Percentiles rank a stretch among this genome's conserved stretches.
Conservation (phyloP, 1,140 invertebrate species). For the Zaprionus davidi region DNA sequence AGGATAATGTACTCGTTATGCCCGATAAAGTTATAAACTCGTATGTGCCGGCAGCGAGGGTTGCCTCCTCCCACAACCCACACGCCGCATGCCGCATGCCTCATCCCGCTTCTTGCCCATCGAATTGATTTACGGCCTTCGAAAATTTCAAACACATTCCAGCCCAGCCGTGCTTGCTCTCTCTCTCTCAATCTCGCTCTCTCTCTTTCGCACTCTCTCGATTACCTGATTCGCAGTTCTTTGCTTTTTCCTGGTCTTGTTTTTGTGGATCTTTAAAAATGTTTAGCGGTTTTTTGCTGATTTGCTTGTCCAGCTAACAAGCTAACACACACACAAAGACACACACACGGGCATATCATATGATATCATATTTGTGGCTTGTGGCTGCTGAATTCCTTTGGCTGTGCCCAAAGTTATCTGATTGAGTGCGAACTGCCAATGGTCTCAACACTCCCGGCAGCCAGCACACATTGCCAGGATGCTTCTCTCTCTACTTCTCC, state of each 20-base stretch:
- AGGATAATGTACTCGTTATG: slow-evolving; percentile 82
- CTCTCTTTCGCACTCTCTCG: background rate
- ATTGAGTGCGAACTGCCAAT: slow-evolving; percentile 80
- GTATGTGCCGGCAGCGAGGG: slow-evolving; percentile 53
- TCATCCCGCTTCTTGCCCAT: slow-evolving; percentile 26
- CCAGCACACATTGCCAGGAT: slow-evolving; percentile 41
- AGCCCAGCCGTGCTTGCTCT: background rate
- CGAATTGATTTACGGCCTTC: slow-evolving; percentile 76
- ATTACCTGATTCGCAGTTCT: background rate
- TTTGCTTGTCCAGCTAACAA: slow-evolving; percentile 3
- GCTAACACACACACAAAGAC: slow-evolving; percentile 13
- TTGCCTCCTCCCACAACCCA: slow-evolving; percentile 9
- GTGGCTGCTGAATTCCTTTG: slow-evolving; percentile 66
- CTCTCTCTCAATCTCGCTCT: background rate
- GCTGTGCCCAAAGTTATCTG: slow-evolving; percentile 69
- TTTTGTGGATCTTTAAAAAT: background rate
- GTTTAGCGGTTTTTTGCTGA: slow-evolving; percentile 5
- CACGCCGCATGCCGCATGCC: too few relatives aligned
- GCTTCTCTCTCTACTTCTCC: background rate
- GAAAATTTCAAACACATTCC: slow-evolving; percentile 55
- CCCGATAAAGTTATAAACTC: slow-evolving; percentile 81
- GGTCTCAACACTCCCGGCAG: slow-evolving; percentile 47
- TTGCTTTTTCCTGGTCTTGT: background rate
- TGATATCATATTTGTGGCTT: slow-evolving; percentile 54
- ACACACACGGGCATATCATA: slow-evolving; percentile 7